Evolutionary conservation across 2,113 vertebrate genomes (phyloP).

Genomic region (Eubucco bourcierii): DNA sequence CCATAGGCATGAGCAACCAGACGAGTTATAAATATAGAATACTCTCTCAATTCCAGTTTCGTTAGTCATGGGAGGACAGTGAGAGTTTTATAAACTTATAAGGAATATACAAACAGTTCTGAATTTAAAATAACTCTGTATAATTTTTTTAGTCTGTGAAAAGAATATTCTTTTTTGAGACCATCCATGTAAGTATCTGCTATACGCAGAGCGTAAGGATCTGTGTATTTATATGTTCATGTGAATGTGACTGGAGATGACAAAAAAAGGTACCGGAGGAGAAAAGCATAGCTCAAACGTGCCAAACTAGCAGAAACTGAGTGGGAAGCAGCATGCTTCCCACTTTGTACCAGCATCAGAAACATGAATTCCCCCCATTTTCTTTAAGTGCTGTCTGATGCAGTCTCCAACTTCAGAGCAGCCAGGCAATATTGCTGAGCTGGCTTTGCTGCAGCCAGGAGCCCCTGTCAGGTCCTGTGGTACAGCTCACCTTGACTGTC

Average conservation of each 20-base stretch:
- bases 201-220: slow-evolving; percentile 52
- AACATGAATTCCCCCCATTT: background rate
- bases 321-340: slow-evolving; percentile 11
- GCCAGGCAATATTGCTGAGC: background rate
- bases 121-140: slow-evolving; percentile 78
- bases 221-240: slow-evolving; percentile 27
- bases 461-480: background rate
- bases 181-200: slow-evolving; percentile 65
- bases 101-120: slow-evolving; percentile 85
- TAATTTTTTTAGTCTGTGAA: slow-evolving; percentile 78
- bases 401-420: background rate
- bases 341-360: background rate
- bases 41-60: slow-evolving; percentile 84
- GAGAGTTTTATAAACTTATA: slow-evolving; percentile 88
- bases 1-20: slow-evolving; percentile 76
- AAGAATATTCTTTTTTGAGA: slow-evolving; percentile 69
- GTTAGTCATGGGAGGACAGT: slow-evolving; percentile 86
- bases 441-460: background rate
- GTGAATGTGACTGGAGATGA: slow-evolving; percentile 41
- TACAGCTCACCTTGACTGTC: slow-evolving; percentile 43
- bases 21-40: slow-evolving; percentile 90
- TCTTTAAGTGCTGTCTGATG: background rate
- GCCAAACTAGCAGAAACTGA: slow-evolving; percentile 38
- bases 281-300: background rate
- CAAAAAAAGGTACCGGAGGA: slow-evolving; percentile 48